Percentiles rank a stretch among this genome's conserved stretches.
Conservation (phyloP, 2,888 invertebrate species). For the Hemistola chrysoprasaria region DNA sequence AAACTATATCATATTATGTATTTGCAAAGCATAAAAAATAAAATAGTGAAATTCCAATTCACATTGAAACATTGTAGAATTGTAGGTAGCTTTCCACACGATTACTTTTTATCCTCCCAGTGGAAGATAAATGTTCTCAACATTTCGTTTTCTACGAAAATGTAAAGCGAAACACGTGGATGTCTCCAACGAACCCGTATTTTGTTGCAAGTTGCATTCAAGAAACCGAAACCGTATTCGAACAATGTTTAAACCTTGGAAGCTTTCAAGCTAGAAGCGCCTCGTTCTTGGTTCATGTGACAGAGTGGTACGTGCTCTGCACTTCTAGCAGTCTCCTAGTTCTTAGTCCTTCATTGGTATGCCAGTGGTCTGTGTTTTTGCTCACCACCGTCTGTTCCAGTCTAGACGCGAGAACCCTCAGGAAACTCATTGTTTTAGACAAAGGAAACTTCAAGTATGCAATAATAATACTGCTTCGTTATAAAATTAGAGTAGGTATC, state of each 20-base stretch:
- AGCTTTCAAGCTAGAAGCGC: constrained; percentile 17
- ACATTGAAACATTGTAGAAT: too few relatives aligned
- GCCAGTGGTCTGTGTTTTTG: constrained; percentile 30
- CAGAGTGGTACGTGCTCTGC: constrained; percentile 32
- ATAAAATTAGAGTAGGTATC: constrained; percentile 27
- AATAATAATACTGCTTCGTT: constrained; percentile 44
- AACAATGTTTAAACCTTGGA: constrained; percentile 18
- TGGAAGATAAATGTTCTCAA: constrained; percentile 6
- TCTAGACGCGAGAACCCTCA: constrained; percentile 40
- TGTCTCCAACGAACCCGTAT: constrained; percentile 20
- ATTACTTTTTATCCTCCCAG: constrained; percentile 10
- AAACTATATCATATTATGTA: too few relatives aligned
- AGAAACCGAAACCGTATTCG: constrained; percentile 29
- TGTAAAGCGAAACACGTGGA: constrained; percentile 11
- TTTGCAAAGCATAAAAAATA: too few relatives aligned
- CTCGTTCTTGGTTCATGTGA: constrained; percentile 17
- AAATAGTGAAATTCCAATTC: too few relatives aligned
- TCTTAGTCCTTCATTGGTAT: constrained; percentile 45
- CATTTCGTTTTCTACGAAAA: constrained; percentile 11
- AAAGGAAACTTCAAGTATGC: constrained; percentile 42
- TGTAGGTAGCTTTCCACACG: constrained; percentile 11
- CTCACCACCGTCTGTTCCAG: constrained; percentile 36
- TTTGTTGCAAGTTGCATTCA: constrained; percentile 27
- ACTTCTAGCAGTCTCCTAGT: constrained; percentile 22
- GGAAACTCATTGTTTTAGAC: constrained; percentile 50